A percentile compares a stretch with the other conserved stretches of the same genome.
These are phyloP conservation scores for Etia nguti DNA, from an alignment of 2,113 vertebrate species.

Conservation along the genomic window DNA sequence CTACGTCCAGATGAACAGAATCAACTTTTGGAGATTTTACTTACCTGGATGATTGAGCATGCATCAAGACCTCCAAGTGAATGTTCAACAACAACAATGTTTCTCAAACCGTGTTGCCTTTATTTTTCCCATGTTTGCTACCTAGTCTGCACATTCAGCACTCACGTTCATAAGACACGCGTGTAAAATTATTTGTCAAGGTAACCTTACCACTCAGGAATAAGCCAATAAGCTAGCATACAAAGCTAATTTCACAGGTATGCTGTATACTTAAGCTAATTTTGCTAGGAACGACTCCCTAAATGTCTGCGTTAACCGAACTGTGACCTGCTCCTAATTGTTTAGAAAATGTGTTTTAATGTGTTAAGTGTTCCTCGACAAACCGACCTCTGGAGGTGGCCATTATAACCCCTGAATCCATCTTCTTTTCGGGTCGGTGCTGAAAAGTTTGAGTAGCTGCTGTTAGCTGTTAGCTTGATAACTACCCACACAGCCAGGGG, in stretches of 20 bases:
- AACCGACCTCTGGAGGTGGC: slow-evolving; percentile 31
- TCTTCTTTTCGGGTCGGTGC: background rate
- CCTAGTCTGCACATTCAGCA: background rate
- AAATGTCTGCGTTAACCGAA: background rate
- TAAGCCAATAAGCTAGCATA: background rate
- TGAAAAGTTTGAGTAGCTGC: background rate
- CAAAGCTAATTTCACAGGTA: background rate
- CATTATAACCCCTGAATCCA: slow-evolving; percentile 7
- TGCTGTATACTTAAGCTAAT: background rate
- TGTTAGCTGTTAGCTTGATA: background rate
- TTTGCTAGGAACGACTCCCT: background rate
- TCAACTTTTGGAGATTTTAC: no score
- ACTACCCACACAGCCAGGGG: background rate
- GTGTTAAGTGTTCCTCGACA: background rate
- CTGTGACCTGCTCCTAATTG: background rate
- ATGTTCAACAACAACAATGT: slow-evolving; percentile 16
- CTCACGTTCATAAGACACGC: background rate
- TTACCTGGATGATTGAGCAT: no score
- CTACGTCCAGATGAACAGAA: no score
- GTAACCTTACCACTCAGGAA: background rate
- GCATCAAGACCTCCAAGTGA: background rate
- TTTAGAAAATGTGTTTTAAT: background rate
- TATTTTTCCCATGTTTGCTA: background rate
- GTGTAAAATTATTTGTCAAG: background rate
- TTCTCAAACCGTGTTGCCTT: background rate